Evolutionary conservation across 2,888 invertebrate species (phyloP).

Genomic region (Drosophila engyochracea): DNA sequence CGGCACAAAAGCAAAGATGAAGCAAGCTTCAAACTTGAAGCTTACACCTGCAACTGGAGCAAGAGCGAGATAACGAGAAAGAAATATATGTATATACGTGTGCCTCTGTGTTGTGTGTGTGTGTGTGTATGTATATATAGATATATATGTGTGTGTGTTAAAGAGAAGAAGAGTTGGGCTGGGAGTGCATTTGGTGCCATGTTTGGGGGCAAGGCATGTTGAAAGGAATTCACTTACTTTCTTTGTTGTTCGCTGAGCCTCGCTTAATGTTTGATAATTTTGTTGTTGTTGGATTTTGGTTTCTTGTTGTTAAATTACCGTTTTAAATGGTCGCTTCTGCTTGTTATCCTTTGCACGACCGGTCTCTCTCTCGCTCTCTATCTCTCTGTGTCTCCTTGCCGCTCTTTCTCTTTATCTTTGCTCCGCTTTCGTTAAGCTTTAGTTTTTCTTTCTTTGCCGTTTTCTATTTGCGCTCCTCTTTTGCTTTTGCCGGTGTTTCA

Average conservation of each 20-base stretch:
- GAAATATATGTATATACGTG: conserved; percentile 1
- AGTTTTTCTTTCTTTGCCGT: conserved; percentile 29
- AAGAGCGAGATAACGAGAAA: conserved; percentile 25
- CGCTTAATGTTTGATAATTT: conserved; percentile 21
- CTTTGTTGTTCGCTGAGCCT: conserved; percentile 59
- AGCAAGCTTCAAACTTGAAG: conserved; percentile 26
- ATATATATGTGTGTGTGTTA: conserved; percentile 2
- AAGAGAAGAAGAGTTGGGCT: conserved; percentile 15
- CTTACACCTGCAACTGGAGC: conserved; percentile 74
- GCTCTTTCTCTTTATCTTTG: conserved; percentile 8
- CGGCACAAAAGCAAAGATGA: conserved; percentile 42
- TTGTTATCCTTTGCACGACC: conserved; percentile 52
- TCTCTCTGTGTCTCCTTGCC: neutral
- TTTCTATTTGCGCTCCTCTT: conserved; percentile 47
- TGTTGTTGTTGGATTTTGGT: conserved; percentile 11
- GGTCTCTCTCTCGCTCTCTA: neutral
- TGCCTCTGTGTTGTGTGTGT: neutral
- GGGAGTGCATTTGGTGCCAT: conserved; percentile 55
- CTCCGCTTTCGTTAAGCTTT: conserved; percentile 26
- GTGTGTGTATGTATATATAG: neutral
- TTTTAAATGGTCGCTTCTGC: conserved; percentile 48
- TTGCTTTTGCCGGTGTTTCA: conserved; percentile 70
- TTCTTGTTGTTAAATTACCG: conserved; percentile 48
- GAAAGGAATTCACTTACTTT: conserved; percentile 76
- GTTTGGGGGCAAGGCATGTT: conserved; percentile 67